These are phyloP conservation scores for Miltochrista miniata DNA, from an alignment of 2,888 invertebrate species.

Conservation along the genomic window DNA sequence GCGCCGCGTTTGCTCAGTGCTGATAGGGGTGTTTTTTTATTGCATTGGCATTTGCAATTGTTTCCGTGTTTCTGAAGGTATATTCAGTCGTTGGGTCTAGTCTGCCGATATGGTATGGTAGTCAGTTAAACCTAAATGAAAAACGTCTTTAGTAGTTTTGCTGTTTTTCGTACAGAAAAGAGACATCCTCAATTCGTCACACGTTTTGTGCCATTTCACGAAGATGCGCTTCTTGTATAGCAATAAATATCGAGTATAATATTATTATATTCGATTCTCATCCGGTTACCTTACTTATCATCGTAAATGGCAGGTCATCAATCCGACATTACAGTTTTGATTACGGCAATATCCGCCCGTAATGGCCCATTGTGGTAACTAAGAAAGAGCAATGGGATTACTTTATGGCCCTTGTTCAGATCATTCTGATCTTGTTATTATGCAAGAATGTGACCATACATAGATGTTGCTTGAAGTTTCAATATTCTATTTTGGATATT, in stretches of 20 bases:
- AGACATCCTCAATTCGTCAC: no score
- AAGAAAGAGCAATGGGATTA: constrained; percentile 1
- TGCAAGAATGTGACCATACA: background rate
- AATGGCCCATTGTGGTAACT: constrained; percentile 9
- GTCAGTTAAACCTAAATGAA: no score
- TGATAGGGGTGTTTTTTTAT: no score
- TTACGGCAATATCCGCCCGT: constrained; percentile 8
- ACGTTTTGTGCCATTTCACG: no score
- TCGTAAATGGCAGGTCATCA: constrained; percentile 8
- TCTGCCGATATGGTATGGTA: no score
- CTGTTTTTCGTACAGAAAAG: no score
- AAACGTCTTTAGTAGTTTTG: no score
- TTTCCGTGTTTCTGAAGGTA: no score
- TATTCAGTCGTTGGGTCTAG: no score
- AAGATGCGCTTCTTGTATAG: no score
- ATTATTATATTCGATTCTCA: background rate
- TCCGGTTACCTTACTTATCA: background rate
- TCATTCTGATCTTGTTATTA: background rate
- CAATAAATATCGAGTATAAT: background rate
- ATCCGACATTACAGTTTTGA: constrained; percentile 5
- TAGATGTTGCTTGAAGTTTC: background rate
- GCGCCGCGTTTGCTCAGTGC: no score
- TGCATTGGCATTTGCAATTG: no score
- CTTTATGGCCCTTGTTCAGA: constrained; percentile 4
- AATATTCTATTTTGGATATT: background rate